Conservation (phyloP, 2,113 vertebrate genomes). For the Crotalus helleri region DNA sequence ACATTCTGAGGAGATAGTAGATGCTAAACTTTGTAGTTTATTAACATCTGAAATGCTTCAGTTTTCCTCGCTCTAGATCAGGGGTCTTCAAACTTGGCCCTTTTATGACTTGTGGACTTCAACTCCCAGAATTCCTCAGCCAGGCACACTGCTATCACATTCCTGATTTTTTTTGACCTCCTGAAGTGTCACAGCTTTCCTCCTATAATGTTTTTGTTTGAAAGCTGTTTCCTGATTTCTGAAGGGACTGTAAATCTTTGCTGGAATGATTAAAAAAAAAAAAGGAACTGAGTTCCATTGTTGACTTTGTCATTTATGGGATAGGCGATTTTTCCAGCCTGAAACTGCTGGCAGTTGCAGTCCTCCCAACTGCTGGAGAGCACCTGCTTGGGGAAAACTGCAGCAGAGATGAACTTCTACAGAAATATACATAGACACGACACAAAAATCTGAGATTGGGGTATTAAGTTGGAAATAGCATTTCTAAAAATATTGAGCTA, state of each 20-base stretch:
- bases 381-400: background rate
- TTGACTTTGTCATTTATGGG: background rate
- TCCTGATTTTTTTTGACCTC: background rate
- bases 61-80: background rate
- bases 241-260: background rate
- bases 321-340: background rate
- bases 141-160: background rate
- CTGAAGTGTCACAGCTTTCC: background rate
- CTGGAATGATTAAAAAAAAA: background rate
- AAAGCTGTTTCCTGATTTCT: background rate
- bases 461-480: background rate
- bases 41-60: background rate
- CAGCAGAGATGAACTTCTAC: background rate
- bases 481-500: background rate
- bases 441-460: background rate
- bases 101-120: no score
- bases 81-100: no score
- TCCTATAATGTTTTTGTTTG: background rate
- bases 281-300: background rate
- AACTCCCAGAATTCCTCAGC: no score
- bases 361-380: background rate
- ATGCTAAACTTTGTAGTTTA: background rate
- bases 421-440: background rate
- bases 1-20: background rate
- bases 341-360: background rate